Conservation (phyloP, 2,113 vertebrate genomes). For the Leptobrachium ailaonicum region DNA sequence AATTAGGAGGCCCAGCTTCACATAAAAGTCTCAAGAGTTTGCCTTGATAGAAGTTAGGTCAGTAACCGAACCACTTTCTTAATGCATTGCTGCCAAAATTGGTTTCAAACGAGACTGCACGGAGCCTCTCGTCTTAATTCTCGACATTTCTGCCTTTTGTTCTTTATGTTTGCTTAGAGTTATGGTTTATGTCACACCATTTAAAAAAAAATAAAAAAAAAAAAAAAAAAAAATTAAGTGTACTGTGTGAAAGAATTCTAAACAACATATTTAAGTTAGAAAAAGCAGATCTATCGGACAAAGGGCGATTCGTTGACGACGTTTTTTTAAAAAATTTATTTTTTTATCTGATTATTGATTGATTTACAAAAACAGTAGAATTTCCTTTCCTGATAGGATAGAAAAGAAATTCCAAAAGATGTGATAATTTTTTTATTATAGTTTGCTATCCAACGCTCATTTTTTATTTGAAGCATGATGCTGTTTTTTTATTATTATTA, state of each 20-base stretch:
- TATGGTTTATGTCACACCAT: constrained; percentile 25
- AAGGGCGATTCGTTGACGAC: neutral
- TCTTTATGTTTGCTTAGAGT: constrained; percentile 27
- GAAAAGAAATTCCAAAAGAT: neutral
- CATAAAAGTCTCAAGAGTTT: constrained; percentile 47
- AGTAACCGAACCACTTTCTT: constrained; percentile 47
- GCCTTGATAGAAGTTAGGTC: constrained; percentile 49
- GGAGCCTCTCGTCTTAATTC: constrained; percentile 40
- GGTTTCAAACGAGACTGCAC: constrained; percentile 24
- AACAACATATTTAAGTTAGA: constrained; percentile 8
- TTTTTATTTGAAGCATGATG: constrained; percentile 45
- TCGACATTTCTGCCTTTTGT: constrained; percentile 22
- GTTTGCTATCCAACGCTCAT: constrained; percentile 28
- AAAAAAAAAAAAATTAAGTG: neutral
- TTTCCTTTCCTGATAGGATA: neutral
- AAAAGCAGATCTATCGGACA: neutral
- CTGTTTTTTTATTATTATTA: neutral
- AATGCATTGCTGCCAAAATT: constrained; percentile 43
- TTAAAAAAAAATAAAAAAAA: neutral
- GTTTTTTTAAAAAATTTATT: neutral
- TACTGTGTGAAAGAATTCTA: neutral
- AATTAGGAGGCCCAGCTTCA: constrained; percentile 47
- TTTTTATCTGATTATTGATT: neutral
- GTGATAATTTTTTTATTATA: constrained; percentile 23
- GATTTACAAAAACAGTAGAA: neutral